phyloP scores from a whole-genome alignment of 1,140 invertebrate species.

The Drosophila melanica region DNA sequence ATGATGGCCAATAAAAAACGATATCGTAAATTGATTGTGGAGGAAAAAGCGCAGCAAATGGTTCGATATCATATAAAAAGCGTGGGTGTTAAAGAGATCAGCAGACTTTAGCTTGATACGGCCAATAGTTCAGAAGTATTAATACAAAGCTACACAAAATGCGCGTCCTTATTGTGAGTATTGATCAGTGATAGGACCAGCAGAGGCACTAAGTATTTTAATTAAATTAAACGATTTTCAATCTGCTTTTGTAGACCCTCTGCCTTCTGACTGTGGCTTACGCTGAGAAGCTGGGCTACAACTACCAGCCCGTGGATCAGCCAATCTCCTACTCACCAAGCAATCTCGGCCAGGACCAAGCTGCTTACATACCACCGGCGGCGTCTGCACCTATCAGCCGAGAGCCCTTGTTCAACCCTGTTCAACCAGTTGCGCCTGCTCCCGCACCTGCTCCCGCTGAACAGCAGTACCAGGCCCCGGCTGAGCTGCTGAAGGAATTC shows the following conservation, averaged over 20 bases:
- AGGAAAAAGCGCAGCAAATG: constrained; percentile 33
- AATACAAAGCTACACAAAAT: constrained; percentile 52
- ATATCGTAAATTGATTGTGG: constrained; percentile 32
- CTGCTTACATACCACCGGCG: constrained; percentile 16
- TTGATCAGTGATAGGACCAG: background rate
- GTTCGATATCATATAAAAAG: constrained; percentile 60
- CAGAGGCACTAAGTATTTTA: background rate
- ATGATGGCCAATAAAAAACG: constrained; percentile 32
- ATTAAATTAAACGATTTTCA: background rate
- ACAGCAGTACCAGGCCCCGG: constrained; percentile 37
- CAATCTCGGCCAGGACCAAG: constrained; percentile 26
- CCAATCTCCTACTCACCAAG: constrained; percentile 33
- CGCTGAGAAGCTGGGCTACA: constrained; percentile 57
- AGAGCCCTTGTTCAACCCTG: constrained; percentile 13
- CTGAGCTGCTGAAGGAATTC: constrained; percentile 78
- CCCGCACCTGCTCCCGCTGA: background rate
- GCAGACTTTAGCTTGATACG: constrained; percentile 55
- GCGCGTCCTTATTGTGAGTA: constrained; percentile 73
- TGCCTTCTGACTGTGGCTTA: constrained; percentile 51
- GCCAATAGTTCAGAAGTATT: constrained; percentile 52
- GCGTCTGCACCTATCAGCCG: constrained; percentile 3
- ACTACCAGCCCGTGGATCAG: constrained; percentile 58
- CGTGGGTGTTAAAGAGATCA: constrained; percentile 57
- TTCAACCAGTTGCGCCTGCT: background rate
- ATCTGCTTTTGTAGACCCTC: constrained; percentile 23